Evolutionary conservation across 2,888 invertebrate genomes (phyloP).

Genomic region (Polylopha cassiicola): DNA sequence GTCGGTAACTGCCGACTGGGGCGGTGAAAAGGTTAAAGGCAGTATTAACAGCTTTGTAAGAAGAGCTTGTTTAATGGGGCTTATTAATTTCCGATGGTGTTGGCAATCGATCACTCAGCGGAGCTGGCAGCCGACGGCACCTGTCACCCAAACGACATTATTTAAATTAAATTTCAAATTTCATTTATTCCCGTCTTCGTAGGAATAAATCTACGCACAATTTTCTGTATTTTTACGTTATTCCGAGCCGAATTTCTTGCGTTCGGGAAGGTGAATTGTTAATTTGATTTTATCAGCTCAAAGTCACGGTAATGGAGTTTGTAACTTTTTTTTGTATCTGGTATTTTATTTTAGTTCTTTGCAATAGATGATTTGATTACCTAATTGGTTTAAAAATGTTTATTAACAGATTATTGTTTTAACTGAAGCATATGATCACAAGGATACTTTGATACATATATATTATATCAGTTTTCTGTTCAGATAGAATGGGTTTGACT

Average conservation of each 20-base stretch:
- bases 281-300: conserved; percentile 1
- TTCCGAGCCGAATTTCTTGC: conserved; percentile 2
- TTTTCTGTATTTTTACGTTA: conserved; percentile 7
- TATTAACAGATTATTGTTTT: no score
- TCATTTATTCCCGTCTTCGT: conserved; percentile 20
- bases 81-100: conserved; percentile 26
- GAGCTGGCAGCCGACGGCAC: conserved; percentile 23
- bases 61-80: conserved; percentile 17
- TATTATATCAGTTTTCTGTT: no score
- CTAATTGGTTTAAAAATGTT: no score
- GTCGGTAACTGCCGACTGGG: no score
- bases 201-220: conserved; percentile 9
- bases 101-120: conserved; percentile 26
- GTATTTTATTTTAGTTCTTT: no score
- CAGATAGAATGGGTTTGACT: no score
- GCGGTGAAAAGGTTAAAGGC: conserved; percentile 11
- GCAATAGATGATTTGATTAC: no score
- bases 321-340: no score
- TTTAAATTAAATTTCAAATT: conserved; percentile 42
- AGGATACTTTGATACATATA: no score
- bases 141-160: conserved; percentile 33
- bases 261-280: conserved; percentile 4
- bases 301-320: not conserved
- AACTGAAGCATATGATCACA: no score
- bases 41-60: conserved; percentile 17